These are phyloP conservation scores for Lycorma delicatula DNA, from an alignment of 1,140 invertebrate genomes.

Conservation along the genomic window DNA sequence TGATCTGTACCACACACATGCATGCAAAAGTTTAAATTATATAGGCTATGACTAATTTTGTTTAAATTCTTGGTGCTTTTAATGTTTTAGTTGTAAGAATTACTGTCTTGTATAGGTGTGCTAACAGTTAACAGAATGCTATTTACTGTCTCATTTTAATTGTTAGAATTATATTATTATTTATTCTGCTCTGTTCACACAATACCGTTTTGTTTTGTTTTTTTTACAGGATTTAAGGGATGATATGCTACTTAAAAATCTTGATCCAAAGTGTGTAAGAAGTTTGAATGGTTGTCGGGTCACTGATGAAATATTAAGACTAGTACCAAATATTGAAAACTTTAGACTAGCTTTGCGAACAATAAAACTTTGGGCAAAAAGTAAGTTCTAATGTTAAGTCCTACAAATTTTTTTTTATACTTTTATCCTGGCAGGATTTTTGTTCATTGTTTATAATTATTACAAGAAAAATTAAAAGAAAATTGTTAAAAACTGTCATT, in stretches of 20 bases:
- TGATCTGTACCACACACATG: too few relatives aligned
- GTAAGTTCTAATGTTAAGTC: too few relatives aligned
- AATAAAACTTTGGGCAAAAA: slow-evolving; percentile 98
- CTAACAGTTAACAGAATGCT: not conserved
- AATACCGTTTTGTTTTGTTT: slow-evolving; percentile 17
- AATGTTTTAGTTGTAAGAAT: not conserved
- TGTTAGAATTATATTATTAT: not conserved
- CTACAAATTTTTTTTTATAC: too few relatives aligned
- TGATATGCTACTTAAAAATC: slow-evolving; percentile 86
- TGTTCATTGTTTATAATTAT: too few relatives aligned
- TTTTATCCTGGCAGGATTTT: too few relatives aligned
- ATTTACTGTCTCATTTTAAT: slow-evolving; percentile 1
- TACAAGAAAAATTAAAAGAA: too few relatives aligned
- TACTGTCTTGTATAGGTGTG: not conserved
- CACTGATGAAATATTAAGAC: slow-evolving; percentile 92
- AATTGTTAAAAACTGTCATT: too few relatives aligned
- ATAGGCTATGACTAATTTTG: too few relatives aligned
- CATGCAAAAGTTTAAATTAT: too few relatives aligned
- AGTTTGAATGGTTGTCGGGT: slow-evolving; percentile 97
- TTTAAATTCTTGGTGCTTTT: too few relatives aligned
- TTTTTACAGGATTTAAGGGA: slow-evolving; percentile 72
- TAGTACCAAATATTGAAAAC: slow-evolving; percentile 92
- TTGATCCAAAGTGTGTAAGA: slow-evolving; percentile 93
- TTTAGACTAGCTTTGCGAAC: slow-evolving; percentile 88
- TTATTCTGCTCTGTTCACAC: too few relatives aligned